Base-by-base conservation (phyloP, 2,797 vertebrate species). In the Menidia menidia region DNA sequence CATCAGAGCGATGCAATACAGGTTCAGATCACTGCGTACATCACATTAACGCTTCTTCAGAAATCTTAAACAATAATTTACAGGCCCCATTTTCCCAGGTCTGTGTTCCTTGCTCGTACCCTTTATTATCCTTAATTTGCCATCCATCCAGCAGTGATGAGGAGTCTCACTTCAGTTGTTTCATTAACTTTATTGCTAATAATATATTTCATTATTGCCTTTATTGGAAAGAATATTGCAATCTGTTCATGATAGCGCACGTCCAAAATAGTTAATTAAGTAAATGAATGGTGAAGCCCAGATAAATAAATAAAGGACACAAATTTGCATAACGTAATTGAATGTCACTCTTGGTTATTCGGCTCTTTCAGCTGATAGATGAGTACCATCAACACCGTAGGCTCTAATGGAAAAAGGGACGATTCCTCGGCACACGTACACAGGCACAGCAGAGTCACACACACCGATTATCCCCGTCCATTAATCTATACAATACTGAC, bases 311-410 rank as follows among this genome's bases (percentile, higher is more conserved):
- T 75, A 90, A 90, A 86, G 60, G 85, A 87, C 68, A 73, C 69
- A 80, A 81, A 94, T 93, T 93, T 92, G 86, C 93, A 93, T 92
- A 91, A 18, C 61, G 60, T 92, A 93, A 93, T 93, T 89, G 86
- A 93, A 93, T 93, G 92, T 89, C 92, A 94, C 87, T 88, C 87
- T 88, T 82, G 80, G 85, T 89, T 87, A 90, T 92, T 90, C 78
- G 85, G 80, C 91, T 88, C 85, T 90, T 88, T 89, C 83, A 86
- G 89, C 83, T 89, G 87, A 92, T 76, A 77, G 84, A 87, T 90
- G 81, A 74, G 73, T 55, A 69, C 39, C 73, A 74, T 80, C 79
- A 75, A 80, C 74, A 57, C 62, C 78, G 60, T 30, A n/a, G 51
- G 67, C 75, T 62, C 50, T 54, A 71, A 73, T 52, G 63, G 66